Percentiles rank a stretch among this genome's conserved stretches.
These are phyloP conservation scores for Octomys mimax DNA, from an alignment of 2,797 vertebrate genomes.

Conservation along the genomic window DNA sequence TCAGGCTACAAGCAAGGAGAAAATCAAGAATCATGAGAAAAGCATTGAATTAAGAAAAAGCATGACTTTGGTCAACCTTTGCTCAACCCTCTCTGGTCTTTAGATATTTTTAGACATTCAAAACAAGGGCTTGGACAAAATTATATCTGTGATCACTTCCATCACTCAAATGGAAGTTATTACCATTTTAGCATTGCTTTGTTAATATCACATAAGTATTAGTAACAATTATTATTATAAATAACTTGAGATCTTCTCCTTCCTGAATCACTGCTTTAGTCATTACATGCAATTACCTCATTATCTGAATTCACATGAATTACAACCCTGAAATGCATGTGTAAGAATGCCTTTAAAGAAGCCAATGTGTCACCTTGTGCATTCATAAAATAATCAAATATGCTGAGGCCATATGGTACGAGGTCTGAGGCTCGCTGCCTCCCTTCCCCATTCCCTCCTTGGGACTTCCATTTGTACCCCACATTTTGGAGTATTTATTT, in stretches of 20 bases:
- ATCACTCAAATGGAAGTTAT: constrained; percentile 74
- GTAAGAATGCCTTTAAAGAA: constrained; percentile 70
- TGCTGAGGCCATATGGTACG: constrained; percentile 63
- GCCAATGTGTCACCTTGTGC: constrained; percentile 58
- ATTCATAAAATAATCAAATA: constrained; percentile 81
- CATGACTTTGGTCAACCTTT: background rate
- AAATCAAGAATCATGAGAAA: background rate
- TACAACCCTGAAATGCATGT: constrained; percentile 64
- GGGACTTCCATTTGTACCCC: constrained; percentile 62
- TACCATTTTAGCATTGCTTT: constrained; percentile 65
- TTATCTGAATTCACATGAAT: constrained; percentile 77
- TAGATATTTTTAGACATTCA: background rate
- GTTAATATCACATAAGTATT: constrained; percentile 57
- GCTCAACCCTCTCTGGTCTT: background rate
- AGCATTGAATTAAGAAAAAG: background rate
- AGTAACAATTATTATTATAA: constrained; percentile 76
- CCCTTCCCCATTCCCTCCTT: constrained; percentile 46
- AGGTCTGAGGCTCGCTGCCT: constrained; percentile 46
- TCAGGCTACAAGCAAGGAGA: background rate
- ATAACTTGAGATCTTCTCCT: constrained; percentile 75
- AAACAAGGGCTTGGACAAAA: background rate
- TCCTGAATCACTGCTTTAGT: constrained; percentile 63
- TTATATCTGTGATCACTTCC: background rate
- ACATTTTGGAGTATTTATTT: constrained; percentile 80
- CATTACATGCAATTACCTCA: constrained; percentile 79